Evolutionary conservation across 2,113 vertebrate genomes (phyloP), one percentile per base, ranked within the genome.

Genomic region (Epinephelus fuscoguttatus): DNA sequence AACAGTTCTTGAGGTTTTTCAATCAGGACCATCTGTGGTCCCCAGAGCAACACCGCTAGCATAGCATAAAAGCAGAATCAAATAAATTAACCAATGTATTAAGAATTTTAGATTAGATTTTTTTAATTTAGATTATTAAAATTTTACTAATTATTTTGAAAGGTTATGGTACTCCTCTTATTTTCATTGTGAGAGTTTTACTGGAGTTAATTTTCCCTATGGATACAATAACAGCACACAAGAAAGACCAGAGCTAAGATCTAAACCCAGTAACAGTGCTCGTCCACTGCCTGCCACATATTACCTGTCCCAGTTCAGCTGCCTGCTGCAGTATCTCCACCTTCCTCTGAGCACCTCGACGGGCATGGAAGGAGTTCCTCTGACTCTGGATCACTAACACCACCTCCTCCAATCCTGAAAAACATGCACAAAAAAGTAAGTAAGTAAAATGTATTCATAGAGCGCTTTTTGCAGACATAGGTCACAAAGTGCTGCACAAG

Each of bases 331-430:
- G 75, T 67, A 94, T 81, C 76, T 94, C 88, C 52, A 2, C 27
- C 79, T 86, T 94, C 63, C 63, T 94, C 76, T 88, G 87, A 30
- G n/a, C 6, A 8, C 75, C 81, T 42, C 81, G 87, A 11, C 42
- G 80, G 27, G 69, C 73, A 2, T 95, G 94, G 80, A 77, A 93
- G 3, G 89, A 80, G 91, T 93, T 95, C 85, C 66, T 91, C 85
- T 95, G 95, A 73, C 92, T 95, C 84, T 94, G 94, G 78, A 95
- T 92, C 53, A 94, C 89, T 7, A 95, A 71, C 49, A 94, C 87
- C 70, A 95, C 47, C 6, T 93, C 67, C 19, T 83, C 75, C 73
- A 92, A 25, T 10, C 71, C 94, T 95, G 76, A 68, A 57, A 33
- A 42, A 66, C 8, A 40, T 1, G 1, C 6, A 75, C 3, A 62